Conservation (phyloP, 2,888 invertebrate genomes). For the Drosophila differens region DNA sequence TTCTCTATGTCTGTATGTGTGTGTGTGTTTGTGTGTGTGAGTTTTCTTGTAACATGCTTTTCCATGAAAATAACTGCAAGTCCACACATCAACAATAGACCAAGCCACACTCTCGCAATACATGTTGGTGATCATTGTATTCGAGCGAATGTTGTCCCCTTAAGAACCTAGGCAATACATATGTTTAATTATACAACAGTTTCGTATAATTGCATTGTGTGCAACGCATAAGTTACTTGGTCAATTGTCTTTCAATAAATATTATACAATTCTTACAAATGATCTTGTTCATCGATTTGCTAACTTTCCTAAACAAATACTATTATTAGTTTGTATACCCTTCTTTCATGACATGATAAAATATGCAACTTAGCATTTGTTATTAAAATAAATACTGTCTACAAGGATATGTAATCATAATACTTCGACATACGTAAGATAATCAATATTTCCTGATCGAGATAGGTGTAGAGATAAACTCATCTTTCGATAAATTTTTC, state of each 20-base stretch:
- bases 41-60: constrained; percentile 49
- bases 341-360: background rate
- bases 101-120: background rate
- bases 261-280: background rate
- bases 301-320: background rate
- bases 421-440: background rate
- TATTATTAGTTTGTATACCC: background rate
- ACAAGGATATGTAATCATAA: background rate
- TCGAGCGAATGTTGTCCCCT: constrained; percentile 8
- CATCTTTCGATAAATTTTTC: background rate
- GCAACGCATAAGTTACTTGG: background rate
- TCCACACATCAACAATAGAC: constrained; percentile 5
- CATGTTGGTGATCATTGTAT: constrained; percentile 27
- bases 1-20: constrained; percentile 7
- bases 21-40: constrained; percentile 19
- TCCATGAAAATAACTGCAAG: constrained; percentile 44
- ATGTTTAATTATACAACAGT: constrained; percentile 20
- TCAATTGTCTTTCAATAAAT: background rate
- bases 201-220: constrained; percentile 1
- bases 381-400: background rate
- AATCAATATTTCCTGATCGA: background rate
- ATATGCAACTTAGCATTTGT: background rate
- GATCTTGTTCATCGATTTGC: constrained; percentile 1
- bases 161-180: background rate
- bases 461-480: background rate